phyloP scores from a whole-genome alignment of 2,797 vertebrate genomes.

The Vipera ursinii region DNA sequence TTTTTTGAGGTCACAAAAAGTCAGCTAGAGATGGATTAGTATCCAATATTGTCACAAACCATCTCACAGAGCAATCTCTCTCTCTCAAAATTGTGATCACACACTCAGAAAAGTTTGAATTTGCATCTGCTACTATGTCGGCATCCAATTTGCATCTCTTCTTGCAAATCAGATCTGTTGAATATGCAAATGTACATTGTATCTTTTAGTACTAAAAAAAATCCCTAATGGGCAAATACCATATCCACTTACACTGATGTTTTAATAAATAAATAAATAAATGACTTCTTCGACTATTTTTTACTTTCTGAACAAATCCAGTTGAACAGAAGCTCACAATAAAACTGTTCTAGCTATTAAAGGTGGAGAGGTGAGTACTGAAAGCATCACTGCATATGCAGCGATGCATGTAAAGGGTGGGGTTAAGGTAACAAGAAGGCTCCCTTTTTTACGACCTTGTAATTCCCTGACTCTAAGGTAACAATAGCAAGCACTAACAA shows the following conservation, averaged over 20 bases:
- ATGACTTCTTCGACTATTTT: neutral
- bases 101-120: neutral
- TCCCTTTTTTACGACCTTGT: neutral
- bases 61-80: neutral
- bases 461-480: neutral
- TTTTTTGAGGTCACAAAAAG: neutral
- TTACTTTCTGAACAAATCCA: neutral
- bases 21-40: neutral
- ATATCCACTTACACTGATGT: neutral
- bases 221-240: neutral
- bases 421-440: neutral
- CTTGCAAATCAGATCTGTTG: constrained; percentile 14
- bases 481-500: neutral
- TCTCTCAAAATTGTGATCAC: neutral
- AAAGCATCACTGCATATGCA: neutral
- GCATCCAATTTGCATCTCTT: neutral
- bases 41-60: neutral
- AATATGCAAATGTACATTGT: neutral
- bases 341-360: neutral
- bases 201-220: neutral
- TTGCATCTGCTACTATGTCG: neutral
- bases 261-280: neutral
- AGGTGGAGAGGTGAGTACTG: neutral
- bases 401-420: neutral
- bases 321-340: neutral